A percentile compares a stretch with the other conserved stretches of the same genome.
These are phyloP conservation scores for Vidua macroura DNA, from an alignment of 2,113 vertebrate species.

Conservation along the genomic window DNA sequence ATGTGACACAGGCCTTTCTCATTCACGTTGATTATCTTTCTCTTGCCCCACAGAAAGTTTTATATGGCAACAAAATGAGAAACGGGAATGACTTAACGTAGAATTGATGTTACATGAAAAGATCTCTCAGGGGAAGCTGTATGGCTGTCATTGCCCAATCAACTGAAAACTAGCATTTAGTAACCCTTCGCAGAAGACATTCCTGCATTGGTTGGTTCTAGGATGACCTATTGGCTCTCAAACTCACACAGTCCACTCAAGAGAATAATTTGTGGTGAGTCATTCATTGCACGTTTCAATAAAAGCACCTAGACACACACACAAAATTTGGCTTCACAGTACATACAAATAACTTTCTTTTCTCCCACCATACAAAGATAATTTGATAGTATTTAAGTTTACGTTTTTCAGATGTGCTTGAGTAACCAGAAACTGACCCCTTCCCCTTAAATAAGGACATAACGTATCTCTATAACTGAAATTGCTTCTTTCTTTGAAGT, in stretches of 20 bases:
- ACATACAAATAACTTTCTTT: neutral
- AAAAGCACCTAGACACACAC: neutral
- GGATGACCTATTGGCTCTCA: neutral
- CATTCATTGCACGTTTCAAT: neutral
- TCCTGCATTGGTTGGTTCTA: neutral
- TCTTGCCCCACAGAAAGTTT: conserved; percentile 36
- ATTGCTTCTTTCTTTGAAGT: neutral
- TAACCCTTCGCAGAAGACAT: conserved; percentile 11
- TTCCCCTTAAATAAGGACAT: neutral
- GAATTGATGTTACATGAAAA: conserved; percentile 55
- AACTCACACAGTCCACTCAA: neutral
- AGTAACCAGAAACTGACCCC: neutral
- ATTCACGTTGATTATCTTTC: conserved; percentile 34
- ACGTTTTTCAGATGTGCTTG: neutral
- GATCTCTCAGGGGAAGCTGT: conserved; percentile 25
- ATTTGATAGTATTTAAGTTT: neutral
- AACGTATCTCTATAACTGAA: neutral
- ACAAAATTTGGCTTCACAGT: neutral
- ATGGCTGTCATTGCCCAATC: conserved; percentile 37
- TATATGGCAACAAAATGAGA: conserved; percentile 51
- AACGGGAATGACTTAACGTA: conserved; percentile 33
- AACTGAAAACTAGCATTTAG: conserved; percentile 28
- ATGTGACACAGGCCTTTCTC: neutral
- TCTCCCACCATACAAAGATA: neutral
- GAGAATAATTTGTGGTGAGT: neutral